Evolutionary conservation across 2,113 vertebrate species (phyloP).

Genomic region (Corydoras maculifer): DNA sequence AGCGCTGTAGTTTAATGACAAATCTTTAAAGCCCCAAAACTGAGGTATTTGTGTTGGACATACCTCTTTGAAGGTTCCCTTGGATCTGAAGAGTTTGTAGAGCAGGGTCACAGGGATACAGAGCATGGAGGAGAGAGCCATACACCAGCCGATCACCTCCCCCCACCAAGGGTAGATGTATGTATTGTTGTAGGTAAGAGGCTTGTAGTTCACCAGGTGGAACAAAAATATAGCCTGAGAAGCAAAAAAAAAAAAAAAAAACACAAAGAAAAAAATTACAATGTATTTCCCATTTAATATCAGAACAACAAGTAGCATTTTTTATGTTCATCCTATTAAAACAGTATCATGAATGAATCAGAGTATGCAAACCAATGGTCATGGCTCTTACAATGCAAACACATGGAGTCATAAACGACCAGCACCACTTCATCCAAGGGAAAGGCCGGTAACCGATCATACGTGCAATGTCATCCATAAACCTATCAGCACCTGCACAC

Average conservation of each 20-base stretch:
- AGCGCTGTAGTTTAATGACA: no score
- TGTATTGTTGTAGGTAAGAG: slow-evolving; percentile 71
- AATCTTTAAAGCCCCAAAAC: neutral
- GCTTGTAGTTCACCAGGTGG: slow-evolving; percentile 76
- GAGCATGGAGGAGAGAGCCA: slow-evolving; percentile 76
- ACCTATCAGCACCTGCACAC: slow-evolving; percentile 70
- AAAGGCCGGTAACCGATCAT: slow-evolving; percentile 77
- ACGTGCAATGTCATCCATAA: slow-evolving; percentile 75
- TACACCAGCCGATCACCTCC: slow-evolving; percentile 72
- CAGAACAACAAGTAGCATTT: no score
- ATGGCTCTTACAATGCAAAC: slow-evolving; percentile 66
- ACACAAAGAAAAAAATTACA: neutral
- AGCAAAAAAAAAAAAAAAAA: slow-evolving; percentile 6
- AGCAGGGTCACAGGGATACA: slow-evolving; percentile 70
- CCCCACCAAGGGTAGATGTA: slow-evolving; percentile 81
- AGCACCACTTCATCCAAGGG: slow-evolving; percentile 80
- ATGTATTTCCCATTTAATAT: no score
- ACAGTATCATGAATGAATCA: no score
- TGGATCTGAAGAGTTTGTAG: slow-evolving; percentile 69
- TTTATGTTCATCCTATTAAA: no score
- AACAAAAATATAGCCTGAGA: slow-evolving; percentile 72
- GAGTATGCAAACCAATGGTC: no score
- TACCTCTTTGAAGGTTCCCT: slow-evolving; percentile 69
- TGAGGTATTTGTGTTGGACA: slow-evolving; percentile 8
- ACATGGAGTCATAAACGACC: slow-evolving; percentile 72